Evolutionary conservation across 2,113 vertebrate genomes (phyloP).

Genomic region (Probosciger aterrimus): DNA sequence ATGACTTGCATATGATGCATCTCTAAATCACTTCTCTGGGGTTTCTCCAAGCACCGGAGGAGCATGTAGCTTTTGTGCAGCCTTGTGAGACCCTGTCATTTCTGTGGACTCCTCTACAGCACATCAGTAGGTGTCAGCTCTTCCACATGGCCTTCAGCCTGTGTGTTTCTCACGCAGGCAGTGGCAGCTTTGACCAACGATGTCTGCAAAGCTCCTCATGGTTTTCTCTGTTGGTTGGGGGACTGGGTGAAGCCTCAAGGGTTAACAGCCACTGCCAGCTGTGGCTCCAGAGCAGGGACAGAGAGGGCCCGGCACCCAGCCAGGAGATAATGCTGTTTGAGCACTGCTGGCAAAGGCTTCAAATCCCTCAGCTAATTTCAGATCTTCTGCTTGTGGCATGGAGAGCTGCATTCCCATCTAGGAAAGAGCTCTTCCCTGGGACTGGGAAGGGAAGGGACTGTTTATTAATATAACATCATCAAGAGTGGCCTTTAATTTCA

Average conservation of each 20-base stretch:
- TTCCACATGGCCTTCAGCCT: background rate
- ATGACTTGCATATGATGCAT: background rate
- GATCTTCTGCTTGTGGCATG: background rate
- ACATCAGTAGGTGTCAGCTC: background rate
- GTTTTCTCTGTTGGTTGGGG: accelerated
- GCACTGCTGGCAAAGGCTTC: conserved; percentile 38
- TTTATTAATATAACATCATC: background rate
- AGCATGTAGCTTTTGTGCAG: background rate
- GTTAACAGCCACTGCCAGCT: conserved; percentile 10
- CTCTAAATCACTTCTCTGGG: background rate
- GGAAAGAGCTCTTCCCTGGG: background rate
- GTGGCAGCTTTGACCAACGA: background rate
- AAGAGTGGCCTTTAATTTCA: background rate
- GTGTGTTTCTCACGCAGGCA: background rate
- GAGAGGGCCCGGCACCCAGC: background rate
- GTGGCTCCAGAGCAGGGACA: background rate
- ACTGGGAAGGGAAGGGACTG: background rate
- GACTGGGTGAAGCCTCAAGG: background rate
- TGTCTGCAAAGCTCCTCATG: background rate
- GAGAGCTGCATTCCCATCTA: background rate
- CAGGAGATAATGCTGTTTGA: conserved; percentile 15
- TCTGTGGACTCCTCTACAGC: background rate
- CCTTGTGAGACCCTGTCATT: background rate
- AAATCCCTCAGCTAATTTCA: conserved; percentile 19
- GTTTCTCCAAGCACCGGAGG: background rate